These are phyloP conservation scores for Fragum sueziense DNA, from an alignment of 2,888 invertebrate genomes.

Conservation along the genomic window DNA sequence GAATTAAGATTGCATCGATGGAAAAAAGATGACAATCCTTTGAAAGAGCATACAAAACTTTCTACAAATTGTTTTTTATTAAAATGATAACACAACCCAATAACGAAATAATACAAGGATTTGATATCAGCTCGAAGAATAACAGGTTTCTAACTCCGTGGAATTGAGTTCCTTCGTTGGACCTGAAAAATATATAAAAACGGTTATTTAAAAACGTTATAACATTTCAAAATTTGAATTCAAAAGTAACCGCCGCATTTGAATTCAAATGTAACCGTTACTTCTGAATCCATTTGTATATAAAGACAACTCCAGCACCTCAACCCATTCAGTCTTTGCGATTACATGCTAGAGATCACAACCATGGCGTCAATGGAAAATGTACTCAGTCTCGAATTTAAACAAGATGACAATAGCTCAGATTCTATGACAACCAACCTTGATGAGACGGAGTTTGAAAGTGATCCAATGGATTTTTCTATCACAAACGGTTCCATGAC, in stretches of 20 bases:
- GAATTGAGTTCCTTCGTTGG: neutral
- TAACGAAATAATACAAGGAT: neutral
- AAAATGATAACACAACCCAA: conserved; percentile 19
- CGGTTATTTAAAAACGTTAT: neutral
- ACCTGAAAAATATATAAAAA: conserved; percentile 10
- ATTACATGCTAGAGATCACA: neutral
- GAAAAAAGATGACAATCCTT: conserved; percentile 12
- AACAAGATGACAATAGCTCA: conserved; percentile 10
- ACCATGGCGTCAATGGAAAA: neutral
- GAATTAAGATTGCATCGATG: neutral
- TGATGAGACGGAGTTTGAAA: conserved; percentile 17
- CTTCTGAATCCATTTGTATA: neutral
- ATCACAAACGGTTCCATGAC: neutral
- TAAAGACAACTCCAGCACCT: neutral
- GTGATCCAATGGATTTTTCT: conserved; percentile 7
- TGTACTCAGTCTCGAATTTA: neutral
- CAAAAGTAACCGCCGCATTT: neutral
- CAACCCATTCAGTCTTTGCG: neutral
- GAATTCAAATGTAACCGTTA: conserved; percentile 5
- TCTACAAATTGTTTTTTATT: conserved; percentile 35
- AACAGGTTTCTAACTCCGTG: neutral
- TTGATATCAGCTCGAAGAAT: neutral
- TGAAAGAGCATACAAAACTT: neutral
- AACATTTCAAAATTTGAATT: neutral
- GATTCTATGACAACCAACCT: conserved; percentile 24